phyloP scores from a whole-genome alignment of 2,888 invertebrate genomes.

The Epiblema foenella region DNA sequence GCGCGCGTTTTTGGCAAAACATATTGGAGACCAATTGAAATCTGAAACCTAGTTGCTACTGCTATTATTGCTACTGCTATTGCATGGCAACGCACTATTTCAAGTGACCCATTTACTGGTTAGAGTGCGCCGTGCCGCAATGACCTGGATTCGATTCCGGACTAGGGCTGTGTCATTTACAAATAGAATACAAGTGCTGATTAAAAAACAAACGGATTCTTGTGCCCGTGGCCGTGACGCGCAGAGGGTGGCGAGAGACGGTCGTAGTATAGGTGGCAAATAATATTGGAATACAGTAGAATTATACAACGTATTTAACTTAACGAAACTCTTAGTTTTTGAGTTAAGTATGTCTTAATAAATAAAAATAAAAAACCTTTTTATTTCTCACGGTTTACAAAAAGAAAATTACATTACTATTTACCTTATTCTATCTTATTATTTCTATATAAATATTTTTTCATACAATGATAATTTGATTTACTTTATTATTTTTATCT shows the following conservation, averaged over 20 bases:
- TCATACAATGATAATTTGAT: no score
- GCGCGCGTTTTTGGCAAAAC: background rate
- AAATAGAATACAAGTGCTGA: constrained; percentile 19
- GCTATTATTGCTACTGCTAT: constrained; percentile 12
- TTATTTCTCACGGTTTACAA: no score
- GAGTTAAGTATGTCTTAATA: no score
- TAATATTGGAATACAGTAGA: no score
- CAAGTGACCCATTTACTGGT: constrained; percentile 65
- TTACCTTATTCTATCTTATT: no score
- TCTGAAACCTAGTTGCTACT: background rate
- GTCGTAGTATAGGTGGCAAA: background rate
- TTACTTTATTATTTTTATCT: no score
- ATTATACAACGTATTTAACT: no score
- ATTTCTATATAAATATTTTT: no score
- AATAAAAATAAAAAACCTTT: no score
- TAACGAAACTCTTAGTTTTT: no score
- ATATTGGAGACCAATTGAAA: background rate
- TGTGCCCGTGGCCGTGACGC: constrained; percentile 4
- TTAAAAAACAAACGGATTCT: constrained; percentile 7
- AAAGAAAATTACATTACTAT: no score
- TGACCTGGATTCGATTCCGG: constrained; percentile 66
- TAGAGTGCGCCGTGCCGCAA: constrained; percentile 63
- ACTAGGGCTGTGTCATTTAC: constrained; percentile 31
- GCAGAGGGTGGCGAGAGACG: background rate
- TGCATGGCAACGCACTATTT: constrained; percentile 41